Conservation (phyloP, 2,113 vertebrate species). For the Amia ocellicauda region DNA sequence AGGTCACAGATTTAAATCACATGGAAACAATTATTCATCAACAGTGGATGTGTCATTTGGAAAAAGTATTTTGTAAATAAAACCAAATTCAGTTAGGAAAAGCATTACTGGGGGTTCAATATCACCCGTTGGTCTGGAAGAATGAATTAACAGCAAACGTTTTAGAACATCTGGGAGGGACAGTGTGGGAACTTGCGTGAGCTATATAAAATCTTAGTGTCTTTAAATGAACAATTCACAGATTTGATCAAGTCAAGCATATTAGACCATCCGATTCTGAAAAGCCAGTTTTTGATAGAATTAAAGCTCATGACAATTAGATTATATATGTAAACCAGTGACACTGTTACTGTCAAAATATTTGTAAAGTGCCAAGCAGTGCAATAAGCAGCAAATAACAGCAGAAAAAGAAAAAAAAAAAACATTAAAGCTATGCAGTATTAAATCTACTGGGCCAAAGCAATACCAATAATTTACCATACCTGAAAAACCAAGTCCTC, state of each 20-base stretch:
- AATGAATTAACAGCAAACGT: too few species aligned
- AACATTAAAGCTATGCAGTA: background rate
- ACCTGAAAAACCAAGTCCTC: constrained; percentile 81
- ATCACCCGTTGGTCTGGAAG: too few species aligned
- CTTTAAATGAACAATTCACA: constrained; percentile 17
- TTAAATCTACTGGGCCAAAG: background rate
- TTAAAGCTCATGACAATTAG: background rate
- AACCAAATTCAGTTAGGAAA: too few species aligned
- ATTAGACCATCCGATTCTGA: background rate
- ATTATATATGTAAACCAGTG: background rate
- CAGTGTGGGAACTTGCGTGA: too few species aligned
- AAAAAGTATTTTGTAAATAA: too few species aligned
- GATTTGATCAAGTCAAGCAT: background rate
- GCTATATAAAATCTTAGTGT: constrained; percentile 13
- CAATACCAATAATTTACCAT: constrained; percentile 53
- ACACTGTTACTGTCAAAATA: background rate
- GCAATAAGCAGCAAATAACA: background rate
- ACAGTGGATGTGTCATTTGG: too few species aligned
- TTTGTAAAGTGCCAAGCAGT: background rate
- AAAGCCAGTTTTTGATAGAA: background rate
- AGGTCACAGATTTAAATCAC: too few species aligned
- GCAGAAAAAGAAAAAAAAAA: too few species aligned
- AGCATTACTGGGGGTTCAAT: too few species aligned
- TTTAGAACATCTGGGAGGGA: too few species aligned
- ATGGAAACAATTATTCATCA: too few species aligned